These are phyloP conservation scores for Uria lomvia DNA, from an alignment of 2,113 vertebrate species.

Conservation along the genomic window DNA sequence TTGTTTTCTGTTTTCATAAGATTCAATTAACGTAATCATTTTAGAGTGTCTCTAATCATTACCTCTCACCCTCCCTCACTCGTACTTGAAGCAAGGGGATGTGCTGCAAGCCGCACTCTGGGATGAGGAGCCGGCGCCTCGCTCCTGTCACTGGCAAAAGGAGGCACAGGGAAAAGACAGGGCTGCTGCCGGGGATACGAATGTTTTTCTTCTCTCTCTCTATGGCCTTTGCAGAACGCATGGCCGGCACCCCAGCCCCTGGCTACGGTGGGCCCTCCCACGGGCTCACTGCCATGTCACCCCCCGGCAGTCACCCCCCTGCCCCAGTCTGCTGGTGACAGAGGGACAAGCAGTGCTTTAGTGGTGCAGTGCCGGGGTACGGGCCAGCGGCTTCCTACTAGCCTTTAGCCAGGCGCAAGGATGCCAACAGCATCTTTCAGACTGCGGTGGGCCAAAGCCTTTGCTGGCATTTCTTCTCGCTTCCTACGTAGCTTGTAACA, in stretches of 20 bases:
- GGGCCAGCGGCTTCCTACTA: background rate
- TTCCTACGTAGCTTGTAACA: background rate
- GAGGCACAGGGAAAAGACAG: background rate
- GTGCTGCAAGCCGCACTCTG: background rate
- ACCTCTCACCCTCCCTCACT: background rate
- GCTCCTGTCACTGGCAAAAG: background rate
- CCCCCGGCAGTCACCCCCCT: background rate
- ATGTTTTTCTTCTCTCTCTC: background rate
- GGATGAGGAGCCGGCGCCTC: background rate
- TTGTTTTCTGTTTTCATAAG: slow-evolving; percentile 44
- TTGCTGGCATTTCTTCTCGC: background rate
- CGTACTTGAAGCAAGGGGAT: background rate
- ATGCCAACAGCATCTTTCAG: background rate
- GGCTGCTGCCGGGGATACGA: background rate
- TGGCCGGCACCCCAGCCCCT: background rate
- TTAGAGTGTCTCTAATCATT: slow-evolving; percentile 49
- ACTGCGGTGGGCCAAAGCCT: background rate
- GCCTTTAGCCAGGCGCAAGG: background rate
- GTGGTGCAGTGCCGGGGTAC: rapidly evolving
- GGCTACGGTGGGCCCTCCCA: background rate
- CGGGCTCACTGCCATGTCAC: background rate
- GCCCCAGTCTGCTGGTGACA: background rate
- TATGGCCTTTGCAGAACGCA: background rate
- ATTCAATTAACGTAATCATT: slow-evolving; percentile 55
- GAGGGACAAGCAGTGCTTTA: background rate